Evolutionary conservation across 1,140 invertebrate species (phyloP).

Genomic region (Monochamus saltuarius): DNA sequence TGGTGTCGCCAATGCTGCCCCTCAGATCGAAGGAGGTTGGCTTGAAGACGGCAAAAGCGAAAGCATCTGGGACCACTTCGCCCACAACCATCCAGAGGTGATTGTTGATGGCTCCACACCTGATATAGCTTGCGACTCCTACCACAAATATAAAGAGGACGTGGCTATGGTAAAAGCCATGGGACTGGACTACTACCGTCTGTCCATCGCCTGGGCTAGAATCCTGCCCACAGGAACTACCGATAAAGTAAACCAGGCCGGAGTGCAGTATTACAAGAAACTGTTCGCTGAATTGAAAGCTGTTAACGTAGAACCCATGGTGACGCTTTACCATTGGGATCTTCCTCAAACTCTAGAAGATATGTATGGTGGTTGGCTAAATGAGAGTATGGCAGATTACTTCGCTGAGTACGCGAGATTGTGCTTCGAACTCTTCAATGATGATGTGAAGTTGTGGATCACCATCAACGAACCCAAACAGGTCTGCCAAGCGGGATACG

Average conservation of each 20-base stretch:
- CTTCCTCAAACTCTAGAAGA: conserved; percentile 64
- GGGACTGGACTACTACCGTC: conserved; percentile 49
- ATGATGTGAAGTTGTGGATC: conserved; percentile 64
- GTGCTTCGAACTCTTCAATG: conserved; percentile 60
- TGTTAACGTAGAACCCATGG: conserved; percentile 55
- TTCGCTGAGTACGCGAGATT: conserved; percentile 62
- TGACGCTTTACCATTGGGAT: conserved; percentile 73
- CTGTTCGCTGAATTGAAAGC: conserved; percentile 31
- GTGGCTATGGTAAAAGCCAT: not conserved
- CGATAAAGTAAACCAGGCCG: conserved; percentile 55
- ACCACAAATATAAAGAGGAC: conserved; percentile 4
- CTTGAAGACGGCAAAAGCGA: conserved; percentile 40
- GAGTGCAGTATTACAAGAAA: conserved; percentile 59
- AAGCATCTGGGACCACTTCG: conserved; percentile 50
- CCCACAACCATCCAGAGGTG: conserved; percentile 31
- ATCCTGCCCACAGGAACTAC: conserved; percentile 57
- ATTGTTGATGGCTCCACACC: not conserved
- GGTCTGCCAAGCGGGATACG: conserved; percentile 34
- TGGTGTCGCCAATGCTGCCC: conserved; percentile 1
- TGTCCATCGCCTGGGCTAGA: conserved; percentile 64
- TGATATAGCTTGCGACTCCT: not conserved
- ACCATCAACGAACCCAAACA: conserved; percentile 74
- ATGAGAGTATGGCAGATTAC: conserved; percentile 59
- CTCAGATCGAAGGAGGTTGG: conserved; percentile 58
- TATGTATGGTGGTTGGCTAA: conserved; percentile 63